Evolutionary conservation across 2,797 vertebrate species (phyloP).

Genomic region (Loriculus beryllinus): DNA sequence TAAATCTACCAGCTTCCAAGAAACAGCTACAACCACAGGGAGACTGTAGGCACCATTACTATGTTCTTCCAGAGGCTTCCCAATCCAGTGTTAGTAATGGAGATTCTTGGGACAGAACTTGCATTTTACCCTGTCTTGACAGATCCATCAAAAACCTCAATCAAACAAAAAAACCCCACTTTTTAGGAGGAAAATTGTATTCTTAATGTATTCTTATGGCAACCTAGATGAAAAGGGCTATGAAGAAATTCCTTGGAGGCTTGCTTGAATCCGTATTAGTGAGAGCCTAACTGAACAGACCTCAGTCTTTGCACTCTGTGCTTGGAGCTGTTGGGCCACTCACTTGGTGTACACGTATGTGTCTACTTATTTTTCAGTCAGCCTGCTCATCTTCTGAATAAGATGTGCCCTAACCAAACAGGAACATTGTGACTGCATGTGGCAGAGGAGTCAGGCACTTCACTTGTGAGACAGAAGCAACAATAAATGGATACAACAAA

Average conservation of each 20-base stretch:
- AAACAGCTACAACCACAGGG: not conserved
- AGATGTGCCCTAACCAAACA: not conserved
- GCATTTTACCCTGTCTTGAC: not conserved
- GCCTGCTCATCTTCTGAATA: not conserved
- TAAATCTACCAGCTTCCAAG: not conserved
- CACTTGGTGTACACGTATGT: rapidly evolving
- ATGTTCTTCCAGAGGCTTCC: not conserved
- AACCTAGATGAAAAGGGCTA: not conserved
- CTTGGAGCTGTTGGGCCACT: not conserved
- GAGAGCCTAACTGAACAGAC: not conserved
- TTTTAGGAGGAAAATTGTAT: not conserved
- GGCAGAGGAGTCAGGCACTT: not conserved
- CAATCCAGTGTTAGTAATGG: not conserved
- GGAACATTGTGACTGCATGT: not conserved
- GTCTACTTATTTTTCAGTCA: not conserved
- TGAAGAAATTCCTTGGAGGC: not conserved
- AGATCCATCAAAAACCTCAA: not conserved
- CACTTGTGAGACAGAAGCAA: not conserved
- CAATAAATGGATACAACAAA: not conserved
- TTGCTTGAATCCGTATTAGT: not conserved
- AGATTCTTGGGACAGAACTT: not conserved
- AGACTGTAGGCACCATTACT: not conserved
- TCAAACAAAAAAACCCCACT: not conserved
- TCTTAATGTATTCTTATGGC: not conserved
- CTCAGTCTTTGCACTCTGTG: not conserved